Conservation (phyloP, 2,888 invertebrate species). For the Taphrorychus bicolor region DNA sequence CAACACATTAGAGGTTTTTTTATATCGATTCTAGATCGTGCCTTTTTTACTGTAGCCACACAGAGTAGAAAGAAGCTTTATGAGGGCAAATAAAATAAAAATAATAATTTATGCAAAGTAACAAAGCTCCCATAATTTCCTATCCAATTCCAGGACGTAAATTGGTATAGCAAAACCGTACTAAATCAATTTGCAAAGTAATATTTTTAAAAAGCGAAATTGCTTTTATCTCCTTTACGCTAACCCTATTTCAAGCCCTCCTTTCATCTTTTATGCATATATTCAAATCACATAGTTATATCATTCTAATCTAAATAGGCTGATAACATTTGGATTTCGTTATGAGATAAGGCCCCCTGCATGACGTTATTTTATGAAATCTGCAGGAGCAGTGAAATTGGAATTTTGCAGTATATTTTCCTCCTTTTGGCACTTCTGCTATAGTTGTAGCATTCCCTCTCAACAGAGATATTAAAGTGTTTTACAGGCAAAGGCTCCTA, state of each 20-base stretch:
- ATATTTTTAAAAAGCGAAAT: constrained; percentile 37
- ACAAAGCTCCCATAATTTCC: constrained; percentile 27
- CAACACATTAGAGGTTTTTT: constrained; percentile 27
- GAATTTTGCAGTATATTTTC: no score
- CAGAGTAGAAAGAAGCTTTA: neutral
- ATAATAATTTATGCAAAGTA: constrained; percentile 22
- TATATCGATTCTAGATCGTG: neutral
- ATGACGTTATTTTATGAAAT: constrained; percentile 4
- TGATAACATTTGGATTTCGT: constrained; percentile 37
- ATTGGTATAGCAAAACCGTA: constrained; percentile 35
- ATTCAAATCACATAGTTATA: constrained; percentile 38
- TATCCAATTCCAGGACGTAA: constrained; percentile 28
- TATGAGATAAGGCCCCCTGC: constrained; percentile 20
- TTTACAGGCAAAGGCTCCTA: neutral
- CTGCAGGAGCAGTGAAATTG: neutral
- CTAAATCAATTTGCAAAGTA: constrained; percentile 37
- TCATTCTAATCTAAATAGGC: constrained; percentile 38
- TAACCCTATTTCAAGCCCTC: constrained; percentile 25
- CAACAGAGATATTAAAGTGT: no score
- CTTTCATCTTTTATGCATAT: constrained; percentile 41
- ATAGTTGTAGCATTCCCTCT: neutral
- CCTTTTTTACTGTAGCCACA: neutral
- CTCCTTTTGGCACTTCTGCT: neutral
- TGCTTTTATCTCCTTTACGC: constrained; percentile 29
- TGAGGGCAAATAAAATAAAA: neutral